These are phyloP conservation scores for Pygathrix nemaeus DNA, from an alignment of 2,113 vertebrate species.

Conservation along the genomic window DNA sequence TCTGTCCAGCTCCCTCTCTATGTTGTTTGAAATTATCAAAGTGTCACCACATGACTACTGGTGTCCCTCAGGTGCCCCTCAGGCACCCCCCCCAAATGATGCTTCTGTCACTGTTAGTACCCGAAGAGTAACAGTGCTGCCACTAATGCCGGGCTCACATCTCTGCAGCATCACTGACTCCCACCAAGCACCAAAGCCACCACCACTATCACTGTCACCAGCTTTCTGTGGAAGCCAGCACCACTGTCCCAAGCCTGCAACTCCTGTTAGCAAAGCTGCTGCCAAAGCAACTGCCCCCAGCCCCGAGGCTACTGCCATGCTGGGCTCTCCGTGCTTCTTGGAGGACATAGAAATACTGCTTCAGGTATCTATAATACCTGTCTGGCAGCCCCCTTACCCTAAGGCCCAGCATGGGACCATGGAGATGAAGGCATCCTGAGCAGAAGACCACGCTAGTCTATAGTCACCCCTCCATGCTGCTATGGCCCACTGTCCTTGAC, in stretches of 20 bases:
- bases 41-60: no score
- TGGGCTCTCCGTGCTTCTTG: background rate
- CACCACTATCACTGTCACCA: background rate
- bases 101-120: background rate
- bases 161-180: background rate
- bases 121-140: background rate
- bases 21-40: background rate
- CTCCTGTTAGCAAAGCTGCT: background rate
- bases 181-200: background rate
- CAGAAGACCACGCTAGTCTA: background rate
- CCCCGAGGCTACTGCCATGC: rapidly evolving
- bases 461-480: background rate
- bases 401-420: background rate
- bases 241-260: background rate
- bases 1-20: background rate
- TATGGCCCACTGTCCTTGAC: no score
- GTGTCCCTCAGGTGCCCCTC: rapidly evolving
- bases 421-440: background rate
- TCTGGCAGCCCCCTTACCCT: background rate
- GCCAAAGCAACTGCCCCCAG: background rate
- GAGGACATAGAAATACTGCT: background rate
- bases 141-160: background rate
- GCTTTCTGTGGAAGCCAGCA: background rate
- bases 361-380: background rate
- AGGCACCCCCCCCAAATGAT: rapidly evolving